These are phyloP conservation scores for Helostoma temminkii DNA, from an alignment of 2,797 vertebrate species.

Conservation along the genomic window DNA sequence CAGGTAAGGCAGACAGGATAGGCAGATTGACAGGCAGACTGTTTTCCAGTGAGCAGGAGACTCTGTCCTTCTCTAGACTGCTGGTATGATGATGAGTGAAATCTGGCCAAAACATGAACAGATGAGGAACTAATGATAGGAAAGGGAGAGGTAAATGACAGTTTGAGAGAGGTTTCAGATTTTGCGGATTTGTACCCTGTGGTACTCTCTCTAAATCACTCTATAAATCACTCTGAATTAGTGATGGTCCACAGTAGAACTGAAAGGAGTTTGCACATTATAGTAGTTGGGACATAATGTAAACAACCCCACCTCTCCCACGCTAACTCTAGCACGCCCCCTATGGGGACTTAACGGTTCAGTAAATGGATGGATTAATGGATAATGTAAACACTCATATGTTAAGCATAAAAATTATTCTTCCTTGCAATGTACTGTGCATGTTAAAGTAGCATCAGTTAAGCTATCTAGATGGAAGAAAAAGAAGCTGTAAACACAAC, in stretches of 20 bases:
- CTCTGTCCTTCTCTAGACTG: conserved; percentile 42
- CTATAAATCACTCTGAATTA: conserved; percentile 21
- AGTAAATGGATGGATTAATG: no score
- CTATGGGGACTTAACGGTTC: no score
- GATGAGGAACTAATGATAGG: conserved; percentile 72
- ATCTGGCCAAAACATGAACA: conserved; percentile 52
- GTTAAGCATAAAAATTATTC: no score
- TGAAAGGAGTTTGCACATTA: no score
- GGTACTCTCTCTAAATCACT: no score
- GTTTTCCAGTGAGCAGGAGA: conserved; percentile 68
- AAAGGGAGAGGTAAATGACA: conserved; percentile 23
- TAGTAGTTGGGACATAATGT: no score
- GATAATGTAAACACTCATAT: no score
- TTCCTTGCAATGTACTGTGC: no score
- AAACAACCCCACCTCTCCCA: no score
- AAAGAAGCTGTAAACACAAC: conserved; percentile 1
- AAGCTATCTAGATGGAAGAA: neutral
- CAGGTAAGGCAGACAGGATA: conserved; percentile 46
- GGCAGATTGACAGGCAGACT: conserved; percentile 65
- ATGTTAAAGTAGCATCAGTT: neutral
- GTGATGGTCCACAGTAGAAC: neutral
- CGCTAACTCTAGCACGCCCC: no score
- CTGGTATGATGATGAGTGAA: conserved; percentile 67
- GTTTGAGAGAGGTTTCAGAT: conserved; percentile 54
- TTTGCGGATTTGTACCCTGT: conserved; percentile 10